A percentile compares a stretch with the other conserved stretches of the same genome.
Evolutionary conservation across 2,888 invertebrate species (phyloP).

Genomic region (Tricholauxania praeusta): DNA sequence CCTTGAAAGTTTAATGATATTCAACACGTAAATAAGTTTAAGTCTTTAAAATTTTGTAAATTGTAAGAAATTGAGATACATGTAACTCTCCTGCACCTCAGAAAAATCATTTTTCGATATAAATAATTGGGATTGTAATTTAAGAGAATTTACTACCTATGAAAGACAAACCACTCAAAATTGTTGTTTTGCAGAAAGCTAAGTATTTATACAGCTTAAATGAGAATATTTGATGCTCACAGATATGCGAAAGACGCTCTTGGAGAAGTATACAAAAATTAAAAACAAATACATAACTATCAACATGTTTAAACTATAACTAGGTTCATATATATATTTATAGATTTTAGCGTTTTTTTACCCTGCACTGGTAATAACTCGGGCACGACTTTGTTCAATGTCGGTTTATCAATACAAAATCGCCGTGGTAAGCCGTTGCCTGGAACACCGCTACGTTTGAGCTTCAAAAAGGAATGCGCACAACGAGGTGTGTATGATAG

Average conservation of each 20-base stretch:
- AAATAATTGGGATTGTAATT: too few species aligned
- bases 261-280: neutral
- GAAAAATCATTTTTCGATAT: too few species aligned
- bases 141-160: too few species aligned
- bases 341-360: conserved; percentile 88
- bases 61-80: too few species aligned
- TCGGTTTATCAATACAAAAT: conserved; percentile 86
- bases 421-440: conserved; percentile 83
- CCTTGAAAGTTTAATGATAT: too few species aligned
- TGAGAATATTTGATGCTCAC: conserved; percentile 15
- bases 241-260: conserved; percentile 1
- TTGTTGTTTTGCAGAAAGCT: too few species aligned
- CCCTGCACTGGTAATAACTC: conserved; percentile 87
- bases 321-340: conserved; percentile 26
- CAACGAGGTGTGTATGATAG: conserved; percentile 86
- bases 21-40: too few species aligned
- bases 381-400: conserved; percentile 88
- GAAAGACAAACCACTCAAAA: too few species aligned
- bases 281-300: neutral
- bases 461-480: conserved; percentile 92
- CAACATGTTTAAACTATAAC: neutral
- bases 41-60: too few species aligned
- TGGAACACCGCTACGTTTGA: conserved; percentile 88
- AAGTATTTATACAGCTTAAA: too few species aligned
- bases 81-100: too few species aligned